Evolutionary conservation across 2,888 invertebrate species (phyloP), one percentile per base, ranked within the genome.

Genomic region (Leptinotarsa rubiginosa): DNA sequence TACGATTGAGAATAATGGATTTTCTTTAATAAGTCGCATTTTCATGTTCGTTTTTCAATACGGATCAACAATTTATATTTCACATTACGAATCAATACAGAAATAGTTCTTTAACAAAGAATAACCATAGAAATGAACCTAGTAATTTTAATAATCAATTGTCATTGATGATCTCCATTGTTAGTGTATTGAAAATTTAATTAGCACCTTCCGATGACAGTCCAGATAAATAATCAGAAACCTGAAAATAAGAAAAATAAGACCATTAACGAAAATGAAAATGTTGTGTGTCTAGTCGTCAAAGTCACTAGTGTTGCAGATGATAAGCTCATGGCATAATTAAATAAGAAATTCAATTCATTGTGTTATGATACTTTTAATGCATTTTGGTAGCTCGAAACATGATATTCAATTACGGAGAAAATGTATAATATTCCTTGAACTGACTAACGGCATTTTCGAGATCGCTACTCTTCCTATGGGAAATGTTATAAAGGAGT

Each of bases 1-100:
- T 70, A 76, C 73, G 76, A 76, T 76, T 78, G 78, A 76, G 76
- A 78, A 75, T 76, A 73, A 70, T 66, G 22, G 67, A 70, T 68
- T 66, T 65, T 41, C 62, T 62, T 70, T 62, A 62, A 69, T 66
- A 67, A 68, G 54, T 68, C 68, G 54, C 54, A 68, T 68, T n/a
- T 68, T 68, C n/a, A 52, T 50, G 54, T 31, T 22, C 20, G 54
- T 41, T 69, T 54, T 69, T 22, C 47, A 25, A 69, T 56, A 56
- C 69, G 54, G 66, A 47, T 70, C 25, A 74, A 65, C 65, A 67
- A 47, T 71, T 71, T 25, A 67, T 65, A n/a, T 69, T 64, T 68
- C 64, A 71, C 67, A 67, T 54, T 62, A 66, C 69, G 70, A 72
- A 72, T 75, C 3, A 67, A 67, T n/a, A 67, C 49, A 67, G 52